A percentile compares a stretch with the other conserved stretches of the same genome.
These are phyloP conservation scores for Leptopilina boulardi DNA, from an alignment of 1,140 invertebrate genomes.

Conservation along the genomic window DNA sequence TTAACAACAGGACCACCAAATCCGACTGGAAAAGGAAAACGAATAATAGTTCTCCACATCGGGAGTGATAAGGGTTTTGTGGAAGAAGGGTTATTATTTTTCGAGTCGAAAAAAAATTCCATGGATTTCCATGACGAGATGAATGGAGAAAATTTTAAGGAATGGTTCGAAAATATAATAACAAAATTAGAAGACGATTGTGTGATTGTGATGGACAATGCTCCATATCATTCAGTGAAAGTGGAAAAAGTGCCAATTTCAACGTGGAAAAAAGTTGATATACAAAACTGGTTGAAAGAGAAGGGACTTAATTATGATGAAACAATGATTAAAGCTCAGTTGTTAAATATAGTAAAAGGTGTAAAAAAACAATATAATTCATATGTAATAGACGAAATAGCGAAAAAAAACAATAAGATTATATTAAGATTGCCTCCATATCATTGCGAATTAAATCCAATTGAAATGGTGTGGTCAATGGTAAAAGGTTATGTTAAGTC, in stretches of 20 bases:
- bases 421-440: too few relatives aligned
- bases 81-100: not conserved
- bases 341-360: not conserved
- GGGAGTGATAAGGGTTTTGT: not conserved
- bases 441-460: not conserved
- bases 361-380: constrained; percentile 33
- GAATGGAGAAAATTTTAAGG: not conserved
- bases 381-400: too few relatives aligned
- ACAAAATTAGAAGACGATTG: too few relatives aligned
- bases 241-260: not conserved
- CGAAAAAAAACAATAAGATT: too few relatives aligned
- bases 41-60: not conserved
- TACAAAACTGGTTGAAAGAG: not conserved
- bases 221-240: not conserved
- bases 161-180: too few relatives aligned
- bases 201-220: too few relatives aligned
- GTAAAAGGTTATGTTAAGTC: not conserved
- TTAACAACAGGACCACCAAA: not conserved
- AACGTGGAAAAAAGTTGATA: not conserved
- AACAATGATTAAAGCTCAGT: constrained; percentile 5
- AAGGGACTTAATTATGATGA: constrained; percentile 14
- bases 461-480: not conserved
- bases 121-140: not conserved
- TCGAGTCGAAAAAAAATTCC: not conserved
- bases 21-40: not conserved